Evolutionary conservation across 2,888 invertebrate genomes (phyloP).

Genomic region (Phyllotreta striolata): DNA sequence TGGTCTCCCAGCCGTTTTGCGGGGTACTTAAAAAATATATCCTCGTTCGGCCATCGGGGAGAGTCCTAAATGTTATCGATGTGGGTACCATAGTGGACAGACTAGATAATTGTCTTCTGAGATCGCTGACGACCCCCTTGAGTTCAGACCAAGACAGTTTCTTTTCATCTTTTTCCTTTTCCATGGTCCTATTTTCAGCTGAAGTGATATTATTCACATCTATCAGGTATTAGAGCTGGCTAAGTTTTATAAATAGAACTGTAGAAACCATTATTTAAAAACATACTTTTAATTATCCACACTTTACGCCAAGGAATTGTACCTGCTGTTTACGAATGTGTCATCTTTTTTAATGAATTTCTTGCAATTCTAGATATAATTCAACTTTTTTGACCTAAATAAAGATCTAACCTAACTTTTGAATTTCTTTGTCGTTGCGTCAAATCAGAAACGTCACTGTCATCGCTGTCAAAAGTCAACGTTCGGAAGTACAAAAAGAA

Average conservation of each 20-base stretch:
- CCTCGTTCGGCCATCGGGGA: conserved; percentile 81
- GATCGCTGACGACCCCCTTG: conserved; percentile 79
- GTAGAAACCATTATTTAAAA: conserved; percentile 16
- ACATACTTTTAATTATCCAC: conserved; percentile 27
- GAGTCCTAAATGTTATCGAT: conserved; percentile 80
- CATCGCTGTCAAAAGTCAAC: conserved; percentile 4
- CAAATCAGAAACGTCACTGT: conserved; percentile 19
- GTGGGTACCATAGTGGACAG: conserved; percentile 84
- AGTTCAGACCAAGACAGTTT: conserved; percentile 79
- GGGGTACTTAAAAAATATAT: conserved; percentile 92
- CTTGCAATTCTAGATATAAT: conserved; percentile 37
- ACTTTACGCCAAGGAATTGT: conserved; percentile 7
- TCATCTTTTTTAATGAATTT: conserved; percentile 25
- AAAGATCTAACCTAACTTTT: conserved; percentile 46
- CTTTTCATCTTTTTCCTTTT: conserved; percentile 46
- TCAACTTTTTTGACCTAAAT: conserved; percentile 46
- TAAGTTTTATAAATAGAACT: conserved; percentile 43
- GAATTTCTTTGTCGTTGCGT: conserved; percentile 26
- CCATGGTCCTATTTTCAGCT: conserved; percentile 39
- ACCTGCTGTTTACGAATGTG: conserved; percentile 13
- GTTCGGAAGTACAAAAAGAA: no score
- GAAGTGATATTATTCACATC: conserved; percentile 42
- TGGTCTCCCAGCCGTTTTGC: conserved; percentile 89
- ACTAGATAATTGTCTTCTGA: conserved; percentile 79
- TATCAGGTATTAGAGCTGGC: conserved; percentile 40